Conservation (phyloP, 2,888 invertebrate species). For the Lasioglossum malachurum region DNA sequence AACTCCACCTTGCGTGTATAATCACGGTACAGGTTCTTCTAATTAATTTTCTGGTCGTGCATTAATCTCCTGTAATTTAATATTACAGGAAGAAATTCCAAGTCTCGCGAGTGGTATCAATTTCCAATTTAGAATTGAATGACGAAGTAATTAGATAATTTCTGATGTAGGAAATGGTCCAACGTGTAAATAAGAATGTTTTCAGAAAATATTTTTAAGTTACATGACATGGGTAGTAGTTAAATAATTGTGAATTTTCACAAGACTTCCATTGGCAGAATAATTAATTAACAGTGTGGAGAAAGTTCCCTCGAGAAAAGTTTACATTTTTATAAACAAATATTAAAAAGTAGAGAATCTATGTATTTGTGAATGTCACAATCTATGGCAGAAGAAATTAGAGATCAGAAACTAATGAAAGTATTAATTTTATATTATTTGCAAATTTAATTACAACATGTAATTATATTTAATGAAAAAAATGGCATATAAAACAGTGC, state of each 20-base stretch:
- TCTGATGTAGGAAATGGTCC: neutral
- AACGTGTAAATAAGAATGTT: neutral
- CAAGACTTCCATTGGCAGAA: neutral
- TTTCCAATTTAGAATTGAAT: neutral
- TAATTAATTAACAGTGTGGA: neutral
- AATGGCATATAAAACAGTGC: too few relatives aligned
- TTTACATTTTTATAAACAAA: neutral
- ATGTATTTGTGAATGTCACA: neutral
- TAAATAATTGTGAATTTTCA: neutral
- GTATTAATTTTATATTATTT: neutral
- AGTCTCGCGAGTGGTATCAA: neutral
- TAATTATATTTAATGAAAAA: neutral
- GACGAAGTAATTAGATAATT: neutral
- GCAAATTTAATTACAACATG: neutral
- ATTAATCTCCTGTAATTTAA: neutral
- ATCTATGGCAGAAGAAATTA: neutral
- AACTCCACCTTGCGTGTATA: neutral
- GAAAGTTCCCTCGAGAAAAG: neutral
- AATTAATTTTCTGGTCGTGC: slow-evolving; percentile 4
- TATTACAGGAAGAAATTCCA: neutral
- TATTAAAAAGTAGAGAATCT: neutral
- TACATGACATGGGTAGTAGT: neutral
- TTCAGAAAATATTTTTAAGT: neutral
- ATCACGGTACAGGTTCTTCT: neutral
- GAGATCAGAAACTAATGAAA: too few relatives aligned